Conservation (phyloP, 2,797 vertebrate species). For the Otolemur crassicaudatus region DNA sequence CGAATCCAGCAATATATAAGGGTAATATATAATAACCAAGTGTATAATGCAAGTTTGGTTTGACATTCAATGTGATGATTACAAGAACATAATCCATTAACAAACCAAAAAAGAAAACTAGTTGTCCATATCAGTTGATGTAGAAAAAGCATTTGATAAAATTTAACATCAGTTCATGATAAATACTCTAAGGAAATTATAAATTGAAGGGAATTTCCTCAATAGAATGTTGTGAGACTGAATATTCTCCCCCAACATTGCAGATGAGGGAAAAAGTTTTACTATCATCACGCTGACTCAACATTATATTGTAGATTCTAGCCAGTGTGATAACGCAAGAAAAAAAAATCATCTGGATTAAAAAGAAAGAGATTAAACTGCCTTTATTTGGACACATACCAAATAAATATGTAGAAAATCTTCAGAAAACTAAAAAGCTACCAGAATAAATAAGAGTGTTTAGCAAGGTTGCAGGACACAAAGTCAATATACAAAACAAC, state of each 20-base stretch:
- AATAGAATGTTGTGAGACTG: neutral
- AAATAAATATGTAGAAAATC: neutral
- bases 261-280: neutral
- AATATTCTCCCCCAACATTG: neutral
- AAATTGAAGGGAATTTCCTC: neutral
- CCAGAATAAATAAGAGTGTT: neutral
- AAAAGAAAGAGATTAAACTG: neutral
- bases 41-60: neutral
- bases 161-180: neutral
- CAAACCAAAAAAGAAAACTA: neutral
- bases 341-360: neutral
- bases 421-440: conserved; percentile 41
- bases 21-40: neutral
- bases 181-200: neutral
- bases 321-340: neutral
- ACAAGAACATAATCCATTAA: neutral
- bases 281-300: neutral
- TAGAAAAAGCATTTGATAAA: neutral
- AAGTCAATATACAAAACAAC: neutral
- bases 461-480: neutral
- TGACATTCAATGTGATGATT: neutral
- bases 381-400: neutral
- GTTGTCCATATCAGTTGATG: neutral
- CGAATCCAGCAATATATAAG: neutral
- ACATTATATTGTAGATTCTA: neutral